phyloP scores from a whole-genome alignment of 2,797 vertebrate genomes.

The Erethizon dorsatum region DNA sequence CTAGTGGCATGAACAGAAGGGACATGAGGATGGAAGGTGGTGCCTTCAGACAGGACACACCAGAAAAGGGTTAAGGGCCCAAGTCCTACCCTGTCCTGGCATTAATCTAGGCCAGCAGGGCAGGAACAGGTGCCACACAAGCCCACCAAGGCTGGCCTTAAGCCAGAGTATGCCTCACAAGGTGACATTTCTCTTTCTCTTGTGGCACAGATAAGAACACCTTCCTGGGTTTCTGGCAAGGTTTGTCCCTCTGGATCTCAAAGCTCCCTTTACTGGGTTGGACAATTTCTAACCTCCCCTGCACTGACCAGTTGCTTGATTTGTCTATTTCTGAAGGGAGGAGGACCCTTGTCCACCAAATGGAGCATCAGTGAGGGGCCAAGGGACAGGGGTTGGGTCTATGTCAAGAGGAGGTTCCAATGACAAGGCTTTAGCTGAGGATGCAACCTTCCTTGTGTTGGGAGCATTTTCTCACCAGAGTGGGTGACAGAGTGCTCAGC shows the following conservation, averaged over 20 bases:
- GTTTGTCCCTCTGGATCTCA: not conserved
- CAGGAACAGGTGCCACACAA: not conserved
- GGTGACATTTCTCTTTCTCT: not conserved
- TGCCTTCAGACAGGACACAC: not conserved
- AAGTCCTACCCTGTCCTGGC: not conserved
- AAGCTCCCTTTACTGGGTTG: not conserved
- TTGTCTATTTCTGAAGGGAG: not conserved
- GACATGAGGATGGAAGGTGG: not conserved
- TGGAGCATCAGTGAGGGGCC: not conserved
- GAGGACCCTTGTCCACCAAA: no score
- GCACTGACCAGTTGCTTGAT: not conserved
- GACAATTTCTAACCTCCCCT: not conserved
- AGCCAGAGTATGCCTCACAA: no score
- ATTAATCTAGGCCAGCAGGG: not conserved
- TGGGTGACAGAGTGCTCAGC: not conserved
- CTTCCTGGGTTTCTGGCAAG: not conserved
- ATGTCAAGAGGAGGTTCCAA: not conserved
- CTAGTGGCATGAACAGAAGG: constrained; percentile 76
- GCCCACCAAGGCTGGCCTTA: not conserved
- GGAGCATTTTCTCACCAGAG: not conserved
- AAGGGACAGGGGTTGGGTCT: not conserved
- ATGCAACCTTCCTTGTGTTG: not conserved
- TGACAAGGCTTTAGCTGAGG: not conserved
- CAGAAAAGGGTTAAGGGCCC: not conserved
- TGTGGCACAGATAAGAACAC: not conserved